Evolutionary conservation across 2,888 invertebrate species (phyloP).

Genomic region (Habrosyne pyritoides): DNA sequence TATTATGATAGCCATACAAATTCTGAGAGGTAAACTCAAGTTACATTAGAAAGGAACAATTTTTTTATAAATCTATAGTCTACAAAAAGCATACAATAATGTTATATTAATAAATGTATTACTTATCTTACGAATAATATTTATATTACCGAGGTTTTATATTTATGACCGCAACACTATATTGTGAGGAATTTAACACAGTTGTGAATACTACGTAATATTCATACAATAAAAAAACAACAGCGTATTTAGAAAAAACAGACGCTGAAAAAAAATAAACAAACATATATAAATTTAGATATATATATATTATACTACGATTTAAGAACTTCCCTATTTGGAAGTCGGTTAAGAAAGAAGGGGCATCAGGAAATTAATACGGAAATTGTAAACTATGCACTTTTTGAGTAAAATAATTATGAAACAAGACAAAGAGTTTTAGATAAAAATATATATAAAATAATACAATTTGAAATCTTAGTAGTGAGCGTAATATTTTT

Average conservation of each 20-base stretch:
- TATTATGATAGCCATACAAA: conserved; percentile 16
- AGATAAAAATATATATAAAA: too few species aligned
- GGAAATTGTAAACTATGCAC: too few species aligned
- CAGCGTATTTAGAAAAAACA: neutral
- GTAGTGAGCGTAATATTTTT: neutral
- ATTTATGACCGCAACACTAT: conserved; percentile 14
- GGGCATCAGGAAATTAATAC: neutral
- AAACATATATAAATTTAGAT: too few species aligned
- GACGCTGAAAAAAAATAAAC: neutral
- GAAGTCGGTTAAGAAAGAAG: too few species aligned
- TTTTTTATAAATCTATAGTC: conserved; percentile 15
- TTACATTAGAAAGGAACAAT: neutral
- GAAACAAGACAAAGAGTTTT: too few species aligned
- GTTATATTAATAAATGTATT: conserved; percentile 27
- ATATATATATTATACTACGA: neutral
- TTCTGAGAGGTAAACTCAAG: neutral
- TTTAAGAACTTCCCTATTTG: too few species aligned
- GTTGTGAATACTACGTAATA: neutral
- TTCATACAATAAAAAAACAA: neutral
- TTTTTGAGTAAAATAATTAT: too few species aligned
- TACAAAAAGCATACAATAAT: conserved; percentile 15
- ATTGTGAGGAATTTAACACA: neutral
- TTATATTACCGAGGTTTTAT: conserved; percentile 33
- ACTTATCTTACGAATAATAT: conserved; percentile 37
- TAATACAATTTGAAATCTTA: neutral